Evolutionary conservation across 2,888 invertebrate species (phyloP), one percentile per base, ranked within the genome.

Genomic region (Plusia festucae): DNA sequence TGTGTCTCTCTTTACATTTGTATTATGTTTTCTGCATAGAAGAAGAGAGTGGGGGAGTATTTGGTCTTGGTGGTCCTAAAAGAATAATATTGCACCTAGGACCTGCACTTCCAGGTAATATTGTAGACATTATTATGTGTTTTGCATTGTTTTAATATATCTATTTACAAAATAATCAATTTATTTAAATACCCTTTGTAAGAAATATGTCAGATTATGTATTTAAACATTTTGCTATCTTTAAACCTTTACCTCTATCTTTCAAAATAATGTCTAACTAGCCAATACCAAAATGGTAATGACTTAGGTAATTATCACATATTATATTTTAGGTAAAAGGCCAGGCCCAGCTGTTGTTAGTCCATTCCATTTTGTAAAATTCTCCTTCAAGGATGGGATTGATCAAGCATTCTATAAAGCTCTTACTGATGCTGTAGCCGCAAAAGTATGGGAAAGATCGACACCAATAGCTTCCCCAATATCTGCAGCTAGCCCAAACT

Each of bases 321-420:
- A 3, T 8, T 15, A 16, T 6, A 20, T 83, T 91, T 70, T 78
- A 94, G 96, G 96, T 60, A 97, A 97, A 89, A 91, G 95, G 68
- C 97, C 97, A 49, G 98, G 98, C 0, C 98, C 98, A 16, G 95
- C 97, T 52, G 96, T 97, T 66, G 95, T 94, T 57, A 98, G 98
- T 85, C 91, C 95, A 15, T 96, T 96, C 82, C 96, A 97, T 82
- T 97, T 96, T 86, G 95, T 99, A 16, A 98, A 98, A 90, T 93
- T 99, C 22, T 98, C 98, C 0, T 99, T 99, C 80, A 97, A 97
- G 87, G 98, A 98, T 88, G 98, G 98, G 0, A 96, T 98, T 58
- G 96, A 96, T 79, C 86, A 95, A 15, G 94, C 95, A 76, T 97
- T 98, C 80, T 91, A 96, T 49, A 95, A 93, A 71, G 95, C 96